Conservation (phyloP, 2,797 vertebrate genomes). For the Sebastolobus altivelis region DNA sequence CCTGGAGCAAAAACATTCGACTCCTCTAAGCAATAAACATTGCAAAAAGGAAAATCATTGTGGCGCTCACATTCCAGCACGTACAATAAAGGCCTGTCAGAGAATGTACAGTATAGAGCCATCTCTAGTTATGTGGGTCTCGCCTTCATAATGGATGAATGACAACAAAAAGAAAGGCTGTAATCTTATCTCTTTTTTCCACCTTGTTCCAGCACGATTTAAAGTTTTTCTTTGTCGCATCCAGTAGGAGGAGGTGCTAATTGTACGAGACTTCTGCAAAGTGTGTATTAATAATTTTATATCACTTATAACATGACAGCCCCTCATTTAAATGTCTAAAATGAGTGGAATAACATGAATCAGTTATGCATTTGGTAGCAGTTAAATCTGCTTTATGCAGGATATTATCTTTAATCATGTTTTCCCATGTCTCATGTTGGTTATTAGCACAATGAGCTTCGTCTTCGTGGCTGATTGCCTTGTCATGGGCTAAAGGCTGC, state of each 20-base stretch:
- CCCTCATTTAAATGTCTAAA: not conserved
- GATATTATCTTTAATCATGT: constrained; percentile 11
- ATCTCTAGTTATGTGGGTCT: not conserved
- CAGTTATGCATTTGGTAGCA: not conserved
- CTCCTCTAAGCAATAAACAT: not conserved
- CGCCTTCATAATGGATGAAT: constrained; percentile 2
- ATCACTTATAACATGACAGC: not conserved
- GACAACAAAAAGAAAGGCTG: constrained; percentile 9
- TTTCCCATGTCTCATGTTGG: not conserved
- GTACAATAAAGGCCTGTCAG: constrained; percentile 17
- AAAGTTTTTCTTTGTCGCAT: not conserved
- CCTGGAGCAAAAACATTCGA: not conserved
- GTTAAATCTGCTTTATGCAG: not conserved
- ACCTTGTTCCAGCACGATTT: not conserved
- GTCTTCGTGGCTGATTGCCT: constrained; percentile 25
- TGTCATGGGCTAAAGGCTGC: constrained; percentile 29
- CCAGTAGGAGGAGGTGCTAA: not conserved
- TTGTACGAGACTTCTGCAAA: not conserved
- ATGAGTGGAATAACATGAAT: not conserved
- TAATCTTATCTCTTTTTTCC: constrained; percentile 7
- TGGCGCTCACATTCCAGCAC: not conserved
- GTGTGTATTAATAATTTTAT: not conserved
- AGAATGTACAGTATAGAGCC: not conserved
- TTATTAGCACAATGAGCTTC: constrained; percentile 25
- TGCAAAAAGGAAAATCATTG: not conserved